Evolutionary conservation across 2,113 vertebrate genomes (phyloP).

Genomic region (Ictalurus punctatus): DNA sequence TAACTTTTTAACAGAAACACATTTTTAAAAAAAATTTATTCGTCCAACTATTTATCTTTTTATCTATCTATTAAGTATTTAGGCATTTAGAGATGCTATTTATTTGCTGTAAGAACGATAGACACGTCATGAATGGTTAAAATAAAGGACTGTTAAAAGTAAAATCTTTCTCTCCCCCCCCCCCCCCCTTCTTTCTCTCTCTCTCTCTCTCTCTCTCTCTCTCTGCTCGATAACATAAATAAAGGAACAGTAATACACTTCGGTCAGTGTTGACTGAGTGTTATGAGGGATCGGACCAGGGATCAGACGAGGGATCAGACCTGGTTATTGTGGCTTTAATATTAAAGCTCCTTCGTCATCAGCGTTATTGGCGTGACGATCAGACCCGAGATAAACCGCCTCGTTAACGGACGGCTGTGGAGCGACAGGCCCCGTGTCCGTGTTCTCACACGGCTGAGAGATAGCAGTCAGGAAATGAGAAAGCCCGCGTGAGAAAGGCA

Average conservation of each 20-base stretch:
- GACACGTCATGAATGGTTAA: no score
- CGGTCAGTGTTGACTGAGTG: neutral
- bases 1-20: no score
- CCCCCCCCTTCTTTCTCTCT: no score
- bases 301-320: neutral
- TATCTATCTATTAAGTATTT: no score
- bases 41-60: no score
- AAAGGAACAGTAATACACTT: neutral
- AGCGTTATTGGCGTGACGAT: conserved; percentile 13
- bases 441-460: conserved; percentile 54
- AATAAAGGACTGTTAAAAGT: no score
- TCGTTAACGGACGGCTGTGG: neutral
- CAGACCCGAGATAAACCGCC: neutral
- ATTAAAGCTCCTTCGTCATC: neutral
- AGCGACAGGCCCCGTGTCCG: conserved; percentile 43
- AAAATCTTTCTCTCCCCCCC: no score
- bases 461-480: conserved; percentile 78
- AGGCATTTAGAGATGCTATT: no score
- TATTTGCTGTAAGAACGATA: no score
- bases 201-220: neutral
- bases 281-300: neutral
- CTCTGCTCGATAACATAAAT: neutral
- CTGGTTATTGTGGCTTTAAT: neutral
- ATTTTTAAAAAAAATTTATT: no score
- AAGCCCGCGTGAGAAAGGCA: conserved; percentile 49